Base-by-base conservation (phyloP, 2,797 vertebrate genomes). In the Mustela erminea region DNA sequence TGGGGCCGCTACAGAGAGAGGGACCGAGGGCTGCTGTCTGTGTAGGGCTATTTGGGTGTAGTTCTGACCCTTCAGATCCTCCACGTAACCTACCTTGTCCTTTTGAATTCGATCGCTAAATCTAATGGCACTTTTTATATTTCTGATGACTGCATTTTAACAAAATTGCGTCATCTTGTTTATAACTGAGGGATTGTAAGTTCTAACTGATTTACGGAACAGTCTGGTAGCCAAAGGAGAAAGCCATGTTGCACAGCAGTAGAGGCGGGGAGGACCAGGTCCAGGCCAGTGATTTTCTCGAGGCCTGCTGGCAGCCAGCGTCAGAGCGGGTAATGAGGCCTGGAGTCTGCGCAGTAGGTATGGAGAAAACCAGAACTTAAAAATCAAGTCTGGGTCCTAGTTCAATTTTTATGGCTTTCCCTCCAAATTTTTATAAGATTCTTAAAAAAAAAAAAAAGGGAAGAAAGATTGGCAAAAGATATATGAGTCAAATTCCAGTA, bases 401-500 rank as follows among this genome's bases (percentile, higher is more conserved):
- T 83, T 95, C 20, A 7, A 12, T 93, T 52, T 74, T 75, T 18
- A 1, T 66, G 70, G 58, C 41, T 75, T 87, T 90, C n/a, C 43
- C 81, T 90, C 66, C 23, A 86, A 6, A 58, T 49, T 93, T 93
- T 86, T 62, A 58, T 90, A 80, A 68, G 32, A 46, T 80, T 95
- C 41, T 84, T 78, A 43, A n/a, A 74, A 27, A 83, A 21, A 13
- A 15, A 52, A 17, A 54, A 52, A 1, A 52, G 6, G 52, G 43
- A 58, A 58, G 56, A 58, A 54, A 66, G 56, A 68, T n/a, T 27
- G 81, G 18, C 62, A 58, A 83, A 91, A 52, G 54, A 60, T 60
- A 3, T 5, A 2, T 66, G 21, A 78, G 46, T 95, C 84, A 85
- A 82, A 83, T 90, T 95, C 41, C 82, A 38, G 74, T 32, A 75